Evolutionary conservation across 2,888 invertebrate species (phyloP), one percentile per base, ranked within the genome.

Genomic region (Synanthedon vespiformis): DNA sequence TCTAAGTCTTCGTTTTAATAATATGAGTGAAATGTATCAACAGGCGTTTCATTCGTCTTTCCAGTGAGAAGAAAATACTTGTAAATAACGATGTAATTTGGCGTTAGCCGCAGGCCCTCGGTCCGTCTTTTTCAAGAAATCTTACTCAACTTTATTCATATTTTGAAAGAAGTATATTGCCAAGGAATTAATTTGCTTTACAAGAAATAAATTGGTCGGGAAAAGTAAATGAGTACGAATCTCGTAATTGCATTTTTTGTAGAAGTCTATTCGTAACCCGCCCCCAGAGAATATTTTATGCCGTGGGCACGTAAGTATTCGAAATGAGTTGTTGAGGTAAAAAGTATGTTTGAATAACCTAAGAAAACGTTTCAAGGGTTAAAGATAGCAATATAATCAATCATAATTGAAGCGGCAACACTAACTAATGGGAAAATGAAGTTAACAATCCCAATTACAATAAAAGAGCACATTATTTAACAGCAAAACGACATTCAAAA

Each of bases 401-500:
- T 34, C 10, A 34, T 34, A 34, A 44, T 44, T 44, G 14, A 14
- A 44, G 3, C 44, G 14, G 14, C 14, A 44, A 13, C 14, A 44
- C 44, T 44, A n/a, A 44, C 44, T 44, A 14, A 13, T 44, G 44
- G 14, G 44, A 44, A 44, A 44, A 14, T 44, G 44, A 44, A 44
- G 44, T 44, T 44, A 44, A 44, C n/a, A 74, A 77, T 73, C 69
- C 70, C 74, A 78, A 80, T 83, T 78, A 83, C 77, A 80, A 85
- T 84, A 81, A 80, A 77, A 79, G 77, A 80, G 75, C 78, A 80
- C 77, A 79, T 85, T 87, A 85, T 85, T 85, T 85, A 85, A 80
- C 85, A 79, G 83, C 80, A 81, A 83, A 86, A 82, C 80, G 86
- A 86, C 86, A 86, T 85, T 86, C 82, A 85, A 86, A 84, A 85